Base-by-base conservation (phyloP, 2,113 vertebrate genomes). In the Elaphurus davidianus region DNA sequence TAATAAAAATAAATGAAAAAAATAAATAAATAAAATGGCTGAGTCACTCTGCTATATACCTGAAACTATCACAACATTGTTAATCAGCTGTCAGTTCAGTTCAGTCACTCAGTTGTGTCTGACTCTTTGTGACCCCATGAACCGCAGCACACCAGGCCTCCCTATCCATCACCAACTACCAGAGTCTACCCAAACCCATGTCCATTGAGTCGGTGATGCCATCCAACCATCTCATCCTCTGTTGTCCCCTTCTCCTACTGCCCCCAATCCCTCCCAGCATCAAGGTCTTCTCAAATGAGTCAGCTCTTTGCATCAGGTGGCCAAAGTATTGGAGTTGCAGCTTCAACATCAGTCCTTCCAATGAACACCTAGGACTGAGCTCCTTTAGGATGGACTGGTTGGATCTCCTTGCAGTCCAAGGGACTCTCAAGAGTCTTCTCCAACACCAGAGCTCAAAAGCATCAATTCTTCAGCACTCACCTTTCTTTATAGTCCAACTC, bases 381-480 rank as follows among this genome's bases (percentile, higher is more conserved):
- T 64, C 14, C 62, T 64, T 64, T 2, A 64, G 7, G 3, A 64
- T 64, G 14, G 30, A 64, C 62, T 17, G 3, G 30, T n/a, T 64
- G 33, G 62, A 67, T 19, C 33, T 67, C 1, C 16, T 67, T 67
- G 33, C 16, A 64, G 62, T n/a, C 62, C 16, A n/a, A 19, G 62
- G 33, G 16, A n/a, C 62, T 67, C 33, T 67, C 62, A n/a, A 67
- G 33, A 67, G 62, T n/a, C 62, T 5, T 67, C 62, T 67, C 62
- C 62, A 67, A n/a, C 7, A 67, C 16, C 33, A n/a, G 33, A 19
- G 62, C n/a, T n/a, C 3, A n/a, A n/a, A 67, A n/a, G 33, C 33
- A 67, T 67, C 62, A 19, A 19, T 67, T 67, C 1, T n/a, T n/a
- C 0, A 0, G 62, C 1, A 0, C 62, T 67, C 62, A 67, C 33